These are phyloP conservation scores for Kryphioiulus occultus DNA, from an alignment of 2,888 invertebrate species.

Conservation along the genomic window DNA sequence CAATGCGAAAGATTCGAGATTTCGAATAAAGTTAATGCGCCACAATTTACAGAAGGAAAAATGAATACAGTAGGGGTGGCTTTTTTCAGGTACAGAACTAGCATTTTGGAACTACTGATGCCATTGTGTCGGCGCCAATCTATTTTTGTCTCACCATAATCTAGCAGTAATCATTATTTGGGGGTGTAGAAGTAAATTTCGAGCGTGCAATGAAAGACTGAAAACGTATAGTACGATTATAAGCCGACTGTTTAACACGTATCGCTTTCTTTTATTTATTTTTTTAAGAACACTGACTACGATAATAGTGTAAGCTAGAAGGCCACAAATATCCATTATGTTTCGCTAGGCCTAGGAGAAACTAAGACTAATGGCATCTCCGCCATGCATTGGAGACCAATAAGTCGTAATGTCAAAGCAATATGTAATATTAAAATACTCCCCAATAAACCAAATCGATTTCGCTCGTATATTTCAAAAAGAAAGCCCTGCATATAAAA, in stretches of 20 bases:
- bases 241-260: background rate
- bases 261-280: background rate
- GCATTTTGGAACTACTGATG: background rate
- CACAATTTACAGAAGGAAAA: background rate
- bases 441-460: slow-evolving; percentile 5
- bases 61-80: background rate
- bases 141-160: background rate
- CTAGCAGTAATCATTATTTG: background rate
- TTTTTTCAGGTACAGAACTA: background rate
- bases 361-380: slow-evolving; percentile 5
- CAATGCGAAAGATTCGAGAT: background rate
- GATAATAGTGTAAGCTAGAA: background rate
- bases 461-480: slow-evolving; percentile 5
- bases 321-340: slow-evolving; percentile 2
- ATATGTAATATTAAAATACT: slow-evolving; percentile 5
- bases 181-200: background rate
- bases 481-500: background rate
- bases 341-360: background rate
- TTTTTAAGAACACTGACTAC: background rate
- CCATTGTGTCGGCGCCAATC: background rate
- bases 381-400: slow-evolving; percentile 5
- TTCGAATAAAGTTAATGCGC: background rate
- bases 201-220: background rate
- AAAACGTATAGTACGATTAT: background rate
- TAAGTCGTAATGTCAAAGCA: slow-evolving; percentile 5